Base-by-base conservation (phyloP, 2,113 vertebrate genomes). In the Rhea americana region DNA sequence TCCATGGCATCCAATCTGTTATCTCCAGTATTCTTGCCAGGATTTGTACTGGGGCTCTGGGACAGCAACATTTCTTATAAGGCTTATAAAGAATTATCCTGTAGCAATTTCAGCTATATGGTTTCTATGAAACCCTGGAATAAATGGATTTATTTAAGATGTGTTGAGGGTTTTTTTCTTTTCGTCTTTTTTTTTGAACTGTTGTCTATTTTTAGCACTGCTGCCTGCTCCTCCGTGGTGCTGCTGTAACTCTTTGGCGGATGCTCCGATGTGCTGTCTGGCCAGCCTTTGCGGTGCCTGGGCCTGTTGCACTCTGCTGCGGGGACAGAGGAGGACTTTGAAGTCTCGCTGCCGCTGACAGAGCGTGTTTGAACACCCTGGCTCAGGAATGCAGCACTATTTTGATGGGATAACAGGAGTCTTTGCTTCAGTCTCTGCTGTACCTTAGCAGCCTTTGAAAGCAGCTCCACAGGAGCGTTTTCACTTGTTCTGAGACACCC, bases 1-100 rank as follows among this genome's bases (percentile, higher is more conserved):
- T 98, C 97, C 97, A 98, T 97, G 96, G 93, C 91, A 97, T 93
- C 95, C 96, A 96, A 89, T 97, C 96, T 97, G 96, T 98, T 96
- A 96, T 96, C 92, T 95, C 91, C 93, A 95, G 77, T 94, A 95
- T 92, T 97, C 93, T 88, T 85, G 86, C 93, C 94, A 94, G 95
- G 79, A 97, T 97, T 95, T 95, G 91, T 94, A 91, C 84, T 91
- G 89, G 95, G 90, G 65, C 96, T 96, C 95, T 95, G 92, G 93
- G 91, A 96, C 93, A 82, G 85, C 74, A 92, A 87, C 51, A 30
- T 89, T 95, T 96, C 75, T 93, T 96, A 72, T 96, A 93, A 95
- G 88, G 93, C 92, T 97, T 96, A 93, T 94, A 91, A 90, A 88
- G 94, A 94, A 95, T 95, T 93, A 96, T 95, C 90, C 92, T 91